Base-by-base conservation (phyloP, 2,888 invertebrate species). In the Beris morrisii region DNA sequence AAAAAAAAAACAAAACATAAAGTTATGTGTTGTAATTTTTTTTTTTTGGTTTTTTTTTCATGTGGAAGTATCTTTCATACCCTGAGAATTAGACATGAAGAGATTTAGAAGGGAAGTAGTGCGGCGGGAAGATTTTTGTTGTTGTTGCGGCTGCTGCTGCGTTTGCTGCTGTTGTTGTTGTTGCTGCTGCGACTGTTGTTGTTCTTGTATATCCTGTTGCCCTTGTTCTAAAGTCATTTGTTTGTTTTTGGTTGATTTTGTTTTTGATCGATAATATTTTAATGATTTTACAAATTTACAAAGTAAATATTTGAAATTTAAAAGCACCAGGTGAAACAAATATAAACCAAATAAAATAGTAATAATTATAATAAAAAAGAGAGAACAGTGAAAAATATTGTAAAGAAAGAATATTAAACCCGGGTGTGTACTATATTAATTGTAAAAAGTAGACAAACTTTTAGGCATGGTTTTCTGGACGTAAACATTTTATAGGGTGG, bases 51-150 rank as follows among this genome's bases (percentile, higher is more conserved):
- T 44, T 15, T 32, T n/a, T 53, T 53, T 58, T 52, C 38, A 65
- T 57, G 58, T 55, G 64, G 55, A 63, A 58, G 57, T 22, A 72
- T 70, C 73, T 69, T 71, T 74, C 76, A 75, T 93, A 87, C 92
- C 93, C 88, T 93, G 93, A 85, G 93, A 93, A 85, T 92, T 93
- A 83, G 93, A 92, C 86, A 93, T 93, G 87, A 95, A 95, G 85
- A 95, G 88, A 87, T 95, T 94, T 83, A 95, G 88, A 82, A 95
- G 89, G 83, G 94, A 95, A 82, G 93, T 93, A 81, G 94, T 93
- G 84, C 94, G 90, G 83, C 93, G 91, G 81, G 93, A 93, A 81
- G 91, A 88, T 85, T 91, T 91, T 70, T 71, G 76, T 73, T 76
- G 73, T 72, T 71, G 74, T 68, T 73, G 74, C 72, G 72, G 74